Base-by-base conservation (phyloP, 2,888 invertebrate genomes). In the Cosmopolites sordidus region DNA sequence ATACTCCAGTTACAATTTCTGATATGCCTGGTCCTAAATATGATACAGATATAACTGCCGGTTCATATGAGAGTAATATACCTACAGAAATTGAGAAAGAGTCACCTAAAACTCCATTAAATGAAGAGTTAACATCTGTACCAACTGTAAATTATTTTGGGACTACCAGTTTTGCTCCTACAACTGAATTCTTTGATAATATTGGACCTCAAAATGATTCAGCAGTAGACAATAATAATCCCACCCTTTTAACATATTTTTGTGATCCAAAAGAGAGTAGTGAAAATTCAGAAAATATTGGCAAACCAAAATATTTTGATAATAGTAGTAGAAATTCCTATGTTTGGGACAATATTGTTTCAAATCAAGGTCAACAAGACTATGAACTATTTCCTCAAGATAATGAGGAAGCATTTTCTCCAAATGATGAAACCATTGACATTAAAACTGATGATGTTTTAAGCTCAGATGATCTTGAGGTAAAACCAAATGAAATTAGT, bases 101-200 rank as follows among this genome's bases (percentile, higher is more conserved):
- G 11, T n/a, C 1, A 11, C 5, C n/a, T 18, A 12, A 16, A 17
- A 18, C 15, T 16, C 16, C 2, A 43, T 4, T 30, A 15, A n/a
- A 18, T 16, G 33, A 43, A 9, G 38, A 11, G 16, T 6, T 16
- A 52, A 45, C 15, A 38, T 37, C 30, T 37, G 16, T 16, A 9
- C 29, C 14, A 17, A 41, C 15, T 40, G 38, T 64, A 38, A 64
- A 66, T 52, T 68, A 66, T 59, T 69, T 68, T 53, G 61, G 52
- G 49, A 53, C 38, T 43, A 46, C 48, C 16, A 59, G 55, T 48
- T 52, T 51, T 40, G 41, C 43, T 12, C 58, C 53, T 51, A 16
- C 42, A 41, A 54, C 59, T 17, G 46, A 60, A 52, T 69, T 70
- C 60, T 71, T 70, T 56, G 70, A 70, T 63, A 63, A 51, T 45